A percentile compares a stretch with the other conserved stretches of the same genome.
Conservation (phyloP, 2,797 vertebrate genomes). For the Labroides dimidiatus region DNA sequence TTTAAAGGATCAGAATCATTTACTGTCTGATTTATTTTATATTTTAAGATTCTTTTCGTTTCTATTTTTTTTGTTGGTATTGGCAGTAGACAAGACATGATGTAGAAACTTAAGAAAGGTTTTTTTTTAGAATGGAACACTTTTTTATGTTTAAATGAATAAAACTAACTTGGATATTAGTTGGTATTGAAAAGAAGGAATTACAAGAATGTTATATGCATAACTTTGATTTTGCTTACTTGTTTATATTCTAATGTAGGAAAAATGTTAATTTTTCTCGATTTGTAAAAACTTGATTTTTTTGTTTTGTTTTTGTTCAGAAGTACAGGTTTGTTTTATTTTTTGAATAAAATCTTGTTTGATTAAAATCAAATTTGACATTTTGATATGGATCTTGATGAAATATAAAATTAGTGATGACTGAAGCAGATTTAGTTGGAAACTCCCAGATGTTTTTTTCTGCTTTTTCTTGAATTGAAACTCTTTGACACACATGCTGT, state of each 20-base stretch:
- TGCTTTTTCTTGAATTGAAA: too few species aligned
- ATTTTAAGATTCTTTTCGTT: slow-evolving; percentile 11
- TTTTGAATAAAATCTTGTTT: slow-evolving; percentile 42
- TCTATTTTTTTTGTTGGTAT: slow-evolving; percentile 1
- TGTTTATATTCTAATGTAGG: slow-evolving; percentile 1
- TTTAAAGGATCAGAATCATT: slow-evolving; percentile 66
- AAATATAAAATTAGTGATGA: too few species aligned
- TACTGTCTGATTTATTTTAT: slow-evolving; percentile 24
- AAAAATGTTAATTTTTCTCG: too few species aligned
- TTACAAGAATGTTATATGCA: slow-evolving; percentile 3
- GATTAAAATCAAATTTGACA: background rate
- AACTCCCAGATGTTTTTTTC: too few species aligned
- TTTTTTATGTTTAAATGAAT: slow-evolving; percentile 23
- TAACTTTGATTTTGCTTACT: slow-evolving; percentile 27
- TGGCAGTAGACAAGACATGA: background rate
- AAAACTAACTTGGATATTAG: slow-evolving; percentile 17
- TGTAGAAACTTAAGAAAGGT: slow-evolving; percentile 10
- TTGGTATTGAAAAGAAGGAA: background rate
- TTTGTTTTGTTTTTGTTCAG: too few species aligned
- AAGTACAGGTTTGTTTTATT: slow-evolving; percentile 21
- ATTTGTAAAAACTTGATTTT: too few species aligned
- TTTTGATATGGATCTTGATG: background rate
- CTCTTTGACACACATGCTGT: too few species aligned
- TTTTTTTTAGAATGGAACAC: background rate
- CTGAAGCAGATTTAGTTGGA: too few species aligned